These are phyloP conservation scores for Oscheius sp. DNA, from an alignment of 2,888 invertebrate genomes.

Conservation along the genomic window DNA sequence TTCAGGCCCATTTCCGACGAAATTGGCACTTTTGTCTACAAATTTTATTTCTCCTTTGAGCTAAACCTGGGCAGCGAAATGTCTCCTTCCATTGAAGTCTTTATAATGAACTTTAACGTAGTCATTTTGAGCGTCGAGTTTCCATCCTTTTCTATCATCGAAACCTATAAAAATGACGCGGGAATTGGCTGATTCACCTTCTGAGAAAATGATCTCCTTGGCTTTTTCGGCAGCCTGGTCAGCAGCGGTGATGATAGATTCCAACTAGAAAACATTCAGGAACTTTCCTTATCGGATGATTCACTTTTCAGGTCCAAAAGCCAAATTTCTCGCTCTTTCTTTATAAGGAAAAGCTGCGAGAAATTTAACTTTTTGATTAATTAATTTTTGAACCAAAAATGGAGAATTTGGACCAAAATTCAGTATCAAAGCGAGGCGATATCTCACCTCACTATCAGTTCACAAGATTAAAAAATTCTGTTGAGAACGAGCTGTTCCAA, in stretches of 20 bases:
- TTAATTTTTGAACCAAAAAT: no score
- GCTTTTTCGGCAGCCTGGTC: not conserved
- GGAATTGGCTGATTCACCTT: not conserved
- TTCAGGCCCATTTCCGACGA: not conserved
- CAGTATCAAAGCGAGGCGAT: no score
- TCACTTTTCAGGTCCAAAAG: no score
- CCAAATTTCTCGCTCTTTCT: no score
- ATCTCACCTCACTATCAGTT: no score
- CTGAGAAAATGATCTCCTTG: not conserved
- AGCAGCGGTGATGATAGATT: not conserved
- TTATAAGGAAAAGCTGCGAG: no score
- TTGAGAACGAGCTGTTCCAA: no score
- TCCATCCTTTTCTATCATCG: constrained; percentile 18
- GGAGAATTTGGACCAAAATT: no score
- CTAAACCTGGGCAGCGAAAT: constrained; percentile 25
- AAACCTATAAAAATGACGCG: not conserved
- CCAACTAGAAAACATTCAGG: no score
- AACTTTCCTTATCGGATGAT: no score
- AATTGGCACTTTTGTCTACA: constrained; percentile 21
- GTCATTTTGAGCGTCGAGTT: constrained; percentile 18
- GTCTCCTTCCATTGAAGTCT: constrained; percentile 22
- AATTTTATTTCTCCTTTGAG: not conserved
- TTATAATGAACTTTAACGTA: constrained; percentile 24
- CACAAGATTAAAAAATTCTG: no score
- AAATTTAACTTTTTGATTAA: no score